Base-by-base conservation (phyloP, 2,797 vertebrate species). In the Nothura maculosa region DNA sequence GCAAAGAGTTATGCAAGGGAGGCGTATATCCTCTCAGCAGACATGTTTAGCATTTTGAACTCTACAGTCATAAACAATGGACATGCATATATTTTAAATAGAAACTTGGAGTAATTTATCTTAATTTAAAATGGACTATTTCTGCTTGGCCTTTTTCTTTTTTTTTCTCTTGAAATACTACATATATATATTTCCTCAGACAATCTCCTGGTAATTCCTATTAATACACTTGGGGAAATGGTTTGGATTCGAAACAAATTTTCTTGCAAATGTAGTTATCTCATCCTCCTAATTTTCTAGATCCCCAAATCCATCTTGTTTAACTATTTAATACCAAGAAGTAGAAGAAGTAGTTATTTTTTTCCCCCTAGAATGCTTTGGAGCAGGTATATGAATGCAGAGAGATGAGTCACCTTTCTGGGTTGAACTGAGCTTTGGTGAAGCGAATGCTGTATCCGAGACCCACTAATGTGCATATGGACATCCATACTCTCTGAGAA, bases 191-290 rank as follows among this genome's bases (percentile, higher is more conserved):
- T 92, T 96, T 96, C 94, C 87, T 96, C 66, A 95, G 84, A 94
- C 70, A 60, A 85, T 91, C 93, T 95, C 95, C 61, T 94, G 93
- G 81, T 96, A 94, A 96, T 95, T 93, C 92, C 55, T 95, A 79
- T 82, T 93, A 93, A 93, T 96, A 88, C 91, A 92, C 84, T 90
- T 74, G 95, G 91, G 92, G 64, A 96, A 94, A 93, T 68, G 64
- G 69, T 96, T 96, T 95, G 94, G 89, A 95, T 91, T 96, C 88
- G 92, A 90, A 96, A 94, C 90, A 94, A 96, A 96, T 94, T 94
- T 93, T 95, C 94, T 95, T 1, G 2, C 66, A 94, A 94, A 94
- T 87, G 85, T 42, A 93, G 74, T 95, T 92, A 86, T 95, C 90
- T 94, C 86, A 92, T 92, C 78, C 83, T 89, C 52, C 74, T 87